Conservation (phyloP, 2,797 vertebrate genomes). For the Bothrops alternatus region DNA sequence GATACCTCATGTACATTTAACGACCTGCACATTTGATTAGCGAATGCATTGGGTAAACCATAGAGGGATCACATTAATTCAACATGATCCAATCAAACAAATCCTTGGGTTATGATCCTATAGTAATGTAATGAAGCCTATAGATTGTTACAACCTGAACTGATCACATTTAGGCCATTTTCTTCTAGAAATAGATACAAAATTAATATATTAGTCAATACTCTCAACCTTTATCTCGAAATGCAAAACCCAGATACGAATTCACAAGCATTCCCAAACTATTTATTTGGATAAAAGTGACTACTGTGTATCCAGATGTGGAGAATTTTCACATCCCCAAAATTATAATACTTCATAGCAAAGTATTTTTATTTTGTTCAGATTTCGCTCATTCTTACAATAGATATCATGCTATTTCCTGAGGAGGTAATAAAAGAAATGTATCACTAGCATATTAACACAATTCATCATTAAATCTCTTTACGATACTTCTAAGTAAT, state of each 20-base stretch:
- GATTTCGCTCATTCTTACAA: not conserved
- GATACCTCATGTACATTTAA: too few relatives aligned
- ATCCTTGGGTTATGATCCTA: too few relatives aligned
- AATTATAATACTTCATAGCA: not conserved
- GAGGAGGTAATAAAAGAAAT: not conserved
- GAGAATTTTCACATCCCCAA: not conserved
- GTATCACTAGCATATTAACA: not conserved
- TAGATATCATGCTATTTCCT: not conserved
- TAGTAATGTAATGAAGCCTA: too few relatives aligned
- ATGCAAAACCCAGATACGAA: not conserved
- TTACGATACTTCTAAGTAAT: not conserved
- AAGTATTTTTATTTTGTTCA: not conserved
- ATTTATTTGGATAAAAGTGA: not conserved
- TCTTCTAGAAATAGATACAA: too few relatives aligned
- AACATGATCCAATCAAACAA: too few relatives aligned
- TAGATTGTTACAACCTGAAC: too few relatives aligned
- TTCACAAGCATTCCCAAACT: not conserved
- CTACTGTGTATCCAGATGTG: not conserved
- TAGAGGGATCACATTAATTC: too few relatives aligned
- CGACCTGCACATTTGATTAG: too few relatives aligned
- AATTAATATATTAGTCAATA: too few relatives aligned
- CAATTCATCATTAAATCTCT: not conserved
- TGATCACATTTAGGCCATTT: too few relatives aligned
- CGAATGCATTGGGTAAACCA: too few relatives aligned
- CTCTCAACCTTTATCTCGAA: too few relatives aligned